phyloP scores from a whole-genome alignment of 2,888 invertebrate genomes.

The Pelosia muscerda region DNA sequence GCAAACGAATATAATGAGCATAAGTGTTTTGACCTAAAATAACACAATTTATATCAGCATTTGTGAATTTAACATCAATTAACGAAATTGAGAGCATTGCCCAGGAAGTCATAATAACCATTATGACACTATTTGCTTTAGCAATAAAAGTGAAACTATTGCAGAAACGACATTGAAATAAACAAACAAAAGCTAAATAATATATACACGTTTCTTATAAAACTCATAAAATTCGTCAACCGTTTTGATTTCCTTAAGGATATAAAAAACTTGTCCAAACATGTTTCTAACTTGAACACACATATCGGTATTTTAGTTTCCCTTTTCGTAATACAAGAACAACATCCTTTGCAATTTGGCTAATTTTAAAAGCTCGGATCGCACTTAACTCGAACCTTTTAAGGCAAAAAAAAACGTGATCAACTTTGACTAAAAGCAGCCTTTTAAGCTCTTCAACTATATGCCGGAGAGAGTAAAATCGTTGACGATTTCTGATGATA shows the following conservation, averaged over 20 bases:
- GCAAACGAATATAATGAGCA: conserved; percentile 32
- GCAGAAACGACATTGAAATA: conserved; percentile 30
- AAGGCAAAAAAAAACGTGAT: conserved; percentile 24
- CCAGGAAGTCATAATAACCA: conserved; percentile 34
- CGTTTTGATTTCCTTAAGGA: conserved; percentile 23
- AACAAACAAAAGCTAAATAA: neutral
- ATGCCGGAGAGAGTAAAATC: conserved; percentile 20
- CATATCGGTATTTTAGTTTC: neutral
- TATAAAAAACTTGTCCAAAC: neutral
- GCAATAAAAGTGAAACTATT: conserved; percentile 33
- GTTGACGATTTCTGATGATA: conserved; percentile 35
- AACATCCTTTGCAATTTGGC: neutral
- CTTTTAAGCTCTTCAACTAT: conserved; percentile 7
- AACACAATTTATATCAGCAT: conserved; percentile 38
- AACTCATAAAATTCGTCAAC: conserved; percentile 21
- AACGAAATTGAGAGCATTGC: conserved; percentile 39
- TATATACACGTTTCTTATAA: conserved; percentile 22
- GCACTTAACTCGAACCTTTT: conserved; percentile 14
- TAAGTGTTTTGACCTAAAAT: conserved; percentile 43
- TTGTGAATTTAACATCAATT: conserved; percentile 46
- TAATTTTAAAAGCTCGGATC: neutral
- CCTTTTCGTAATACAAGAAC: neutral
- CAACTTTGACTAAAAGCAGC: conserved; percentile 18
- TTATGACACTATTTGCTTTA: conserved; percentile 31
- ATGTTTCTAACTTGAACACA: neutral